Conservation (phyloP, 2,888 invertebrate species). For the Camponotus fellah region DNA sequence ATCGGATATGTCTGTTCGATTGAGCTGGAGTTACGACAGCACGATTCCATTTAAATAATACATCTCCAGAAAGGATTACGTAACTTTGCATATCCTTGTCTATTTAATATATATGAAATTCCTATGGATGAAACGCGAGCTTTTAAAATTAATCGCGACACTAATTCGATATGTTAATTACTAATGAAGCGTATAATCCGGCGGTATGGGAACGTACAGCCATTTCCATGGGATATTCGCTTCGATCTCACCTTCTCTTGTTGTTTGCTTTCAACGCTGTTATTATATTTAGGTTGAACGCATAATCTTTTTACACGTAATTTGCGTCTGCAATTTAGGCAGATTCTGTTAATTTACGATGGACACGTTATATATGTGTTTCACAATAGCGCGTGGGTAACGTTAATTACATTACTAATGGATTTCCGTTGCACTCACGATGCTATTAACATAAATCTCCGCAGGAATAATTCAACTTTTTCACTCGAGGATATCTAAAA, state of each 20-base stretch:
- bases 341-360: conserved; percentile 2
- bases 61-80: conserved; percentile 45
- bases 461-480: conserved; percentile 16
- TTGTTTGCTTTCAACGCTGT: conserved; percentile 12
- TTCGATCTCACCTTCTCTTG: not conserved
- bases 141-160: conserved; percentile 17
- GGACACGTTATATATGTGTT: conserved; percentile 30
- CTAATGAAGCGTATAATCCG: conserved; percentile 7
- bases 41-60: conserved; percentile 49
- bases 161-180: conserved; percentile 41
- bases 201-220: not conserved
- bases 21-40: conserved; percentile 54
- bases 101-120: not conserved
- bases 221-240: not conserved
- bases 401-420: conserved; percentile 42
- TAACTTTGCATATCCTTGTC: conserved; percentile 27
- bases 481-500: not conserved
- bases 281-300: conserved; percentile 27
- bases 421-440: conserved; percentile 25
- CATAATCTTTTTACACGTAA: conserved; percentile 28
- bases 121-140: not conserved
- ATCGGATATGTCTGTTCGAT: not conserved
- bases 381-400: conserved; percentile 26
- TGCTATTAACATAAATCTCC: conserved; percentile 44
- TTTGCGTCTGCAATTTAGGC: conserved; percentile 39